Base-by-base conservation (phyloP, 2,797 vertebrate genomes). In the Menidia menidia region DNA sequence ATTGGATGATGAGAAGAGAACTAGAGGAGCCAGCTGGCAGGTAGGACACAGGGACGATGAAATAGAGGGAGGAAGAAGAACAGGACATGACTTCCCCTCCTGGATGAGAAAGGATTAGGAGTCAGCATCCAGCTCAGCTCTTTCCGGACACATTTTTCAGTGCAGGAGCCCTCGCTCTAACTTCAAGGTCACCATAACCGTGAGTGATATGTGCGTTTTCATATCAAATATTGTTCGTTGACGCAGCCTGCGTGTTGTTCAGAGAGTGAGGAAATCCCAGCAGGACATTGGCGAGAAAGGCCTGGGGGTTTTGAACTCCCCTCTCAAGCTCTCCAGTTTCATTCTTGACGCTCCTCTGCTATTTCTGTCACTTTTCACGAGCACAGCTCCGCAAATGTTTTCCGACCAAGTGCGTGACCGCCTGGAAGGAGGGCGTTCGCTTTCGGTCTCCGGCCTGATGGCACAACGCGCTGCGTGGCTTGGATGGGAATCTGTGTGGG, bases 281-380 rank as follows among this genome's bases (percentile, higher is more conserved):
- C 48, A 0, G 13, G 16, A 33, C 50, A 25, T 50, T 41, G 19
- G 51, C 41, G 58, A 31, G 67, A 31, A 54, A 45, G 41, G 25
- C 0, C 47, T 33, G 32, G 32, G 32, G 18, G 41, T 41, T 25
- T 25, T 42, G 47, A 60, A 52, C 39, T 25, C 16, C 19, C 41
- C 55, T 50, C 43, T 59, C 66, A 7, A 7, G 66, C 41, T 55
- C 67, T 69, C 67, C 47, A 51, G 45, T 68, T 57, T 63, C 61
- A 53, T 54, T 60, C 66, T 53, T 60, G 50, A 69, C 1, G 42
- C 59, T 61, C 59, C 51, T 62, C 57, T 16, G 57, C 71, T 73
- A 60, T 68, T 61, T 50, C 32, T 55, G 59, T 70, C 58, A 18
- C 51, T 55, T 61, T 55, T 45, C 59, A 25, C 8, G 58, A 39